Base-by-base conservation (phyloP, 2,113 vertebrate species). In the Galeopterus variegatus region DNA sequence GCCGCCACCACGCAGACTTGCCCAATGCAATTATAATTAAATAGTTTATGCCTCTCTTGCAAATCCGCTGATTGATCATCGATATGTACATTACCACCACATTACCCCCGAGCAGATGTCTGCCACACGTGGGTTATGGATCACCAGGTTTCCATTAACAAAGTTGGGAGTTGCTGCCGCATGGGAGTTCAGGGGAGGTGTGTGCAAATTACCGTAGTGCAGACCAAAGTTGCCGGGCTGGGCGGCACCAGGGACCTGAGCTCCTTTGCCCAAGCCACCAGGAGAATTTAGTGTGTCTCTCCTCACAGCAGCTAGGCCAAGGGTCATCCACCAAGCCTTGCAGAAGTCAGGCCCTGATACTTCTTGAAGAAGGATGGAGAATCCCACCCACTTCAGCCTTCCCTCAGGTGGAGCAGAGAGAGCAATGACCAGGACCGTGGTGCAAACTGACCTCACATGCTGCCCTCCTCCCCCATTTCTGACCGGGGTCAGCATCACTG, bases 71-170 rank as follows among this genome's bases (percentile, higher is more conserved):
- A 99, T 99, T 99, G 99, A 99, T 99, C 99, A 99, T 98, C 98
- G 97, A 99, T 99, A 99, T 98, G 99, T 99, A 99, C 99, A 99
- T 99, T 99, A 99, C 99, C 99, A 98, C 98, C 98, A 97, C 98
- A 98, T 99, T 99, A 99, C 99, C 99, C 99, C 99, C 98, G 64
- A 99, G 99, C 99, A 98, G 99, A 99, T 98, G 98, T 99, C 99
- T 98, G 98, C 98, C 98, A 96, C 98, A 93, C 95, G 86, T 98
- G 64, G 73, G 99, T 99, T 99, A 99, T 98, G 99, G 99, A 99
- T 99, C 99, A 99, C 99, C 98, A 99, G 98, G 98, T 99, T 99
- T 99, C 99, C 99, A 99, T 99, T 99, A 99, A 99, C 98, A 98
- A 99, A 99, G 98, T 98, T 98, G 98, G 99, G 99, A 99, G 99